Conservation (phyloP, 1,140 invertebrate species). For the Parapsyche elsis region DNA sequence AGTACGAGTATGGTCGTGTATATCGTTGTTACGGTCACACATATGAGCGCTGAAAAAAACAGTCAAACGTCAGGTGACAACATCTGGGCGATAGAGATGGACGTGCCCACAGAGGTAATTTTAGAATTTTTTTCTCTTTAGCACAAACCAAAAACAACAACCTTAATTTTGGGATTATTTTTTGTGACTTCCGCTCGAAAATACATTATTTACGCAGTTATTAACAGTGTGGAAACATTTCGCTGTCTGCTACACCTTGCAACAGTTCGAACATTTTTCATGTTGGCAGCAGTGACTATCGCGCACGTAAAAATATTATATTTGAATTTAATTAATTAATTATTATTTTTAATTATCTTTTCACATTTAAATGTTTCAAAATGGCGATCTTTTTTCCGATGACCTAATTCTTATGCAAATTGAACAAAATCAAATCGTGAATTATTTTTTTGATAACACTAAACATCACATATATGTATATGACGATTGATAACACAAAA, state of each 20-base stretch:
- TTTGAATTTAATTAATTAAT: no score
- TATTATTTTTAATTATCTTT: no score
- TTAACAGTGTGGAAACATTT: neutral
- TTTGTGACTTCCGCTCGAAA: neutral
- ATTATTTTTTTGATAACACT: no score
- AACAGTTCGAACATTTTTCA: neutral
- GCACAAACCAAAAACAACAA: neutral
- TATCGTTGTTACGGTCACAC: neutral
- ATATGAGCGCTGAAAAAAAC: neutral
- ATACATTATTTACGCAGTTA: neutral
- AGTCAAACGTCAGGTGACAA: conserved; percentile 25
- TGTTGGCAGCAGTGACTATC: no score
- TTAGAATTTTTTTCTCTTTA: neutral
- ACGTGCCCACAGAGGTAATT: conserved; percentile 49
- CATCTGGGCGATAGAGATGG: conserved; percentile 21
- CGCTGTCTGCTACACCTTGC: neutral
- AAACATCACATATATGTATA: no score
- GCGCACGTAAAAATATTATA: no score
- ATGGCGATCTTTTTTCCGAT: no score
- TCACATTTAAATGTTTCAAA: no score
- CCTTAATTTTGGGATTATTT: neutral
- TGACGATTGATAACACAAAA: no score
- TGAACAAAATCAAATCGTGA: no score
- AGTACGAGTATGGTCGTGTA: neutral
- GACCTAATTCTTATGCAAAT: no score